Conservation (phyloP, 2,888 invertebrate species). For the Branchinecta sandiegonensis region DNA sequence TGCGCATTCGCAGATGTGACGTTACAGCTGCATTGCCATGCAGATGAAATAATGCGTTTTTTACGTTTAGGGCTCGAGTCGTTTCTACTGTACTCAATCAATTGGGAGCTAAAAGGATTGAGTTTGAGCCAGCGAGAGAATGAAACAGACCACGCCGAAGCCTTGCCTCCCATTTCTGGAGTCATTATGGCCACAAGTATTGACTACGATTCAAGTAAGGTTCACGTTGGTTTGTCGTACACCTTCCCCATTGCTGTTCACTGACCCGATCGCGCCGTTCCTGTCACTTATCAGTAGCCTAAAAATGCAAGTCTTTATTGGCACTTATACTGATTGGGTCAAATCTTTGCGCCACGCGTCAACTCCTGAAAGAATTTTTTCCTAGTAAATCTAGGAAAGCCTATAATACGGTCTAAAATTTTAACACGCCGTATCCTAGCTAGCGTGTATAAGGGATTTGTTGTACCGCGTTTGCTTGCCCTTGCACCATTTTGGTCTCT, state of each 20-base stretch:
- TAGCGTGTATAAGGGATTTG: background rate
- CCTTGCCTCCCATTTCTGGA: slow-evolving; percentile 54
- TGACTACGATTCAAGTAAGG: slow-evolving; percentile 48
- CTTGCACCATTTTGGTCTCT: no score
- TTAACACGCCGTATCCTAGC: slow-evolving; percentile 5
- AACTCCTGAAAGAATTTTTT: background rate
- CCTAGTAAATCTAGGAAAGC: background rate
- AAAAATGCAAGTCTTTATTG: no score
- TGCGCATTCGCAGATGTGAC: no score
- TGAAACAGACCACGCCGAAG: slow-evolving; percentile 34
- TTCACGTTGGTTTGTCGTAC: background rate
- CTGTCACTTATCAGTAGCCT: no score
- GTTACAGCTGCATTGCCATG: no score
- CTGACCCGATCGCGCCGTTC: no score
- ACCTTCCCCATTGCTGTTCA: background rate
- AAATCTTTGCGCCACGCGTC: background rate
- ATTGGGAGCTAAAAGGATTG: slow-evolving; percentile 59
- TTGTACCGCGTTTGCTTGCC: no score
- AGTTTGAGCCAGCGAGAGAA: slow-evolving; percentile 35
- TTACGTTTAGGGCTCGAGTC: slow-evolving; percentile 44
- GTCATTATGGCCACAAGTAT: slow-evolving; percentile 60
- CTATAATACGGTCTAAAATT: background rate
- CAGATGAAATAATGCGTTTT: background rate
- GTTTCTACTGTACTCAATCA: slow-evolving; percentile 58
- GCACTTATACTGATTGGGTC: background rate